Evolutionary conservation across 2,888 invertebrate species (phyloP), one percentile per base, ranked within the genome.

Genomic region (Podabrus alpinus): DNA sequence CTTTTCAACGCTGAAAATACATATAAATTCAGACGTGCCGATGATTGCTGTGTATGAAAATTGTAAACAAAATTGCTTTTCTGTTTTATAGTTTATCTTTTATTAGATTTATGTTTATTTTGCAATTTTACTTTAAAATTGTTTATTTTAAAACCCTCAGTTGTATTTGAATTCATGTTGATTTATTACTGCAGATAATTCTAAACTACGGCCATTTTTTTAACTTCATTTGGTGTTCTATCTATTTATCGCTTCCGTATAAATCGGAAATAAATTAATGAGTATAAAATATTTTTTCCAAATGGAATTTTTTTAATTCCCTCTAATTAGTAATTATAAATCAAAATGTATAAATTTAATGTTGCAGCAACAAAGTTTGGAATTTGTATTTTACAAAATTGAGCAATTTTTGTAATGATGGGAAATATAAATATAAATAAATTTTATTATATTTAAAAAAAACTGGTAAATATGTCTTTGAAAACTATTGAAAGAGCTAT

Each of bases 91-190:
- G 45, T 45, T 45, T 45, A 45, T 45, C 45, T 64, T 64, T 64
- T 64, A 64, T 64, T 64, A 64, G 21, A 64, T 64, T 64, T 64
- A 64, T 64, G 62, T 64, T 64, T 64, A 21, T 64, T 64, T 64
- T 64, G 21, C 21, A 21, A 64, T 64, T 64, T 17, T 64, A 64
- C 62, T 17, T 64, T 64, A 64, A 21, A 64, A 64, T 64, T 64
- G 45, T 45, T 45, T 19, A 64, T 64, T 64, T 64, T 64, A 19
- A 64, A 64, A 64, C 11, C 17, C 62, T 64, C 62, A 64, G 21
- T 64, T 64, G 62, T 64, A 64, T 64, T 64, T 21, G 62, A 64
- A 64, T 64, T 64, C 62, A 13, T 21, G 21, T 64, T 64, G 62
- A 64, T 64, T 64, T 64, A 64, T 64, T 19, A 64, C 62, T 64